Evolutionary conservation across 2,797 vertebrate species (phyloP).

Genomic region (Arvicola amphibius): DNA sequence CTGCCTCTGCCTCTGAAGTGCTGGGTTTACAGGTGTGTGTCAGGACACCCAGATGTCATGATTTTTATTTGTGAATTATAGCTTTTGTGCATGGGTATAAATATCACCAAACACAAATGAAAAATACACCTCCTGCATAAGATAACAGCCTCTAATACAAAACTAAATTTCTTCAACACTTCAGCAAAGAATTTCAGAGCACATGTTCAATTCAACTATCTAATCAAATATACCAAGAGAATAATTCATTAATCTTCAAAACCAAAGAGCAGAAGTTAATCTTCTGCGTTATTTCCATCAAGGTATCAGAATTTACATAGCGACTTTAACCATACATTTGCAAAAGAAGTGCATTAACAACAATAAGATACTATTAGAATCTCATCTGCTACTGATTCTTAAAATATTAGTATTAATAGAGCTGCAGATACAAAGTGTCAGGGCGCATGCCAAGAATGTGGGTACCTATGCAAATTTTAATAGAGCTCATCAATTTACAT

Average conservation of each 20-base stretch:
- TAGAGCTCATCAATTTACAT: constrained; percentile 63
- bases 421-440: constrained; percentile 67
- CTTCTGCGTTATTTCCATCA: constrained; percentile 39
- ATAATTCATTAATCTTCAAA: constrained; percentile 32
- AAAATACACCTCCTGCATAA: neutral
- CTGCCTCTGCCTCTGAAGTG: neutral
- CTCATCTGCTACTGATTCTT: constrained; percentile 59
- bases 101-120: constrained; percentile 12
- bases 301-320: constrained; percentile 36
- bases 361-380: constrained; percentile 60
- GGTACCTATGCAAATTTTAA: constrained; percentile 71
- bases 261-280: constrained; percentile 19
- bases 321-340: constrained; percentile 31
- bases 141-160: constrained; percentile 46
- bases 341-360: constrained; percentile 58
- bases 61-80: neutral
- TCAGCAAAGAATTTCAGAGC: constrained; percentile 45
- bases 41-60: neutral
- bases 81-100: neutral
- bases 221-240: neutral
- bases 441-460: constrained; percentile 60
- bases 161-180: constrained; percentile 28
- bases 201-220: neutral
- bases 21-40: neutral
- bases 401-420: constrained; percentile 65